Conservation (phyloP, 2,797 vertebrate genomes). For the Cichlasoma orientale region DNA sequence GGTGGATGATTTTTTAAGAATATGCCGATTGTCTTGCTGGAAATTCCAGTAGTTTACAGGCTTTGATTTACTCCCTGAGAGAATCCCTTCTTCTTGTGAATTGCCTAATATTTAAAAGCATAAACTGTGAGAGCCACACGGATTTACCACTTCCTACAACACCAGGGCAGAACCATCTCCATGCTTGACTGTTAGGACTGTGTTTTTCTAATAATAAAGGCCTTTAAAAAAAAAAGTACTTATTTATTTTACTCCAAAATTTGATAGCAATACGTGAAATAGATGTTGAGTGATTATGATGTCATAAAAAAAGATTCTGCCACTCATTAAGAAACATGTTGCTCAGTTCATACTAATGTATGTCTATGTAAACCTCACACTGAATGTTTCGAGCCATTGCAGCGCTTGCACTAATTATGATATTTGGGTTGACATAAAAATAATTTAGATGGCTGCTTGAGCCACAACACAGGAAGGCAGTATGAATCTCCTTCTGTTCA, state of each 20-base stretch:
- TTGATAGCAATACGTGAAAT: not conserved
- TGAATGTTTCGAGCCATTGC: no score
- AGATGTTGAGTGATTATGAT: not conserved
- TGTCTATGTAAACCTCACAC: not conserved
- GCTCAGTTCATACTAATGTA: not conserved
- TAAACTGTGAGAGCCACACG: not conserved
- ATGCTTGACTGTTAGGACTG: not conserved
- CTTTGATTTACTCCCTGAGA: not conserved
- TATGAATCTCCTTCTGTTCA: not conserved
- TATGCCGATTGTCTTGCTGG: not conserved
- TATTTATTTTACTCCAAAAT: not conserved
- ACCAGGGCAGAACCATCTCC: not conserved
- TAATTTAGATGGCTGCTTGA: not conserved
- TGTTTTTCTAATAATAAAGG: not conserved
- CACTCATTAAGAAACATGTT: not conserved
- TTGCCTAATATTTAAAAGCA: not conserved
- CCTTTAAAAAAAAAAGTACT: not conserved
- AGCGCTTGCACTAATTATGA: not conserved
- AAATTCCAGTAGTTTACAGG: not conserved
- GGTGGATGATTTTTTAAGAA: not conserved
- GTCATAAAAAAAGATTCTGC: not conserved
- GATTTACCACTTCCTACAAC: not conserved
- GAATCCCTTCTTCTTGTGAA: not conserved
- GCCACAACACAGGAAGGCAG: conserved; percentile 60
- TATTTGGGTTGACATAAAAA: not conserved